Evolutionary conservation across 2,113 vertebrate genomes (phyloP), one percentile per base, ranked within the genome.

Genomic region (Elephantulus edwardii): DNA sequence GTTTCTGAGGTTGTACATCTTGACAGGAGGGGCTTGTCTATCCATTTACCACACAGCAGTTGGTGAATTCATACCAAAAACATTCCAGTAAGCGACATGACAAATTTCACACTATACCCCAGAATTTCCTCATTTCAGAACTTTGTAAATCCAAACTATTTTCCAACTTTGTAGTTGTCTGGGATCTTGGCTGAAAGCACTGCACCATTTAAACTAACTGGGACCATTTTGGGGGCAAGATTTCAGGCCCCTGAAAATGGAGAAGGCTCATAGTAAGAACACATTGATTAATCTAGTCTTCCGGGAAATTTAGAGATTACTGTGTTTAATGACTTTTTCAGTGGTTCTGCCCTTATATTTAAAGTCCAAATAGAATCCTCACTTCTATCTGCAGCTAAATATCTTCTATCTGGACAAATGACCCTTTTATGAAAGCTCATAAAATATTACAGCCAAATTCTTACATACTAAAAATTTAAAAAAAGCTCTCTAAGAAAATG

Each of bases 331-430:
- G 91, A 93, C 58, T 96, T 93, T 90, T 52, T 17, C 28, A 19
- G 88, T 92, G 72, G 66, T 86, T 88, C 86, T 94, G 71, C 82
- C 33, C 93, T 92, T 92, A 82, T 95, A 95, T 95, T 95, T 95
- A 96, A 91, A 60, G 91, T 91, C 93, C 93, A 94, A 95, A 95
- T 94, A 93, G 95, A 95, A 88, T 79, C 85, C 76, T 75, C 40
- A 93, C 76, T 93, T 96, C 93, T 85, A 86, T 94, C 71, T 88
- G 83, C 42, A 93, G 88, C 79, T 83, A 92, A 93, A 94, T 93
- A 91, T 94, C 87, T 95, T 30, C 58, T 92, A 92, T 93, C 82
- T 94, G 89, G 89, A 95, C 93, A 95, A 95, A 96, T 94, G 91
- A 95, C 78, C 89, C 91, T 92, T 93, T 95, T 92, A 89, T 91